A percentile compares a stretch with the other conserved stretches of the same genome.
Evolutionary conservation across 2,888 invertebrate species (phyloP).

Genomic region (Lasius platythorax): DNA sequence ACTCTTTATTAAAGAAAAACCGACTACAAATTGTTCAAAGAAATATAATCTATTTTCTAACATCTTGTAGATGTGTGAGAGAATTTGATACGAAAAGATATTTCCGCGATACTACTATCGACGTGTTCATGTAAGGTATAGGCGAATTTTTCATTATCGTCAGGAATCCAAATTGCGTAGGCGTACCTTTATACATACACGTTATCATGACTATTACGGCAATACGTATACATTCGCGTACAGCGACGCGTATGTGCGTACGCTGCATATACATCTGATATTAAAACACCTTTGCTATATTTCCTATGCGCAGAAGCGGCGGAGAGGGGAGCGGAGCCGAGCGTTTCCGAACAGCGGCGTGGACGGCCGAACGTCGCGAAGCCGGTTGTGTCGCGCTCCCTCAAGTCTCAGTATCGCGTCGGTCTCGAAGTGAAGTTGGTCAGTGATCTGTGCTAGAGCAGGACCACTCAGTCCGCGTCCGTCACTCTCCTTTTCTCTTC

Average conservation of each 20-base stretch:
- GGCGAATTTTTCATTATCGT: slow-evolving; percentile 74
- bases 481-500: slow-evolving; percentile 55
- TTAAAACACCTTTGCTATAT: slow-evolving; percentile 12
- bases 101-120: slow-evolving; percentile 6
- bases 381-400: slow-evolving; percentile 78
- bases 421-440: slow-evolving; percentile 81
- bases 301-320: slow-evolving; percentile 23
- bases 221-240: slow-evolving; percentile 27
- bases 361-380: slow-evolving; percentile 70
- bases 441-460: slow-evolving; percentile 82
- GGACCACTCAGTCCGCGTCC: slow-evolving; percentile 70
- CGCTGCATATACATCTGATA: background rate
- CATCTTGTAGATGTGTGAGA: slow-evolving; percentile 38
- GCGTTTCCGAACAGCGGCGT: slow-evolving; percentile 52
- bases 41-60: background rate
- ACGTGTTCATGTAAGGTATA: slow-evolving; percentile 66
- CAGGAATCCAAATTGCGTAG: slow-evolving; percentile 77
- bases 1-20: background rate
- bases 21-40: background rate
- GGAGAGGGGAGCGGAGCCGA: slow-evolving; percentile 69
- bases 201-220: slow-evolving; percentile 63
- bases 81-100: slow-evolving; percentile 2
- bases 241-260: background rate
- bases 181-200: slow-evolving; percentile 70
- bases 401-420: slow-evolving; percentile 82